A percentile compares a stretch with the other conserved stretches of the same genome.
Evolutionary conservation across 2,797 vertebrate species (phyloP).

Genomic region (Scarus forsteni): DNA sequence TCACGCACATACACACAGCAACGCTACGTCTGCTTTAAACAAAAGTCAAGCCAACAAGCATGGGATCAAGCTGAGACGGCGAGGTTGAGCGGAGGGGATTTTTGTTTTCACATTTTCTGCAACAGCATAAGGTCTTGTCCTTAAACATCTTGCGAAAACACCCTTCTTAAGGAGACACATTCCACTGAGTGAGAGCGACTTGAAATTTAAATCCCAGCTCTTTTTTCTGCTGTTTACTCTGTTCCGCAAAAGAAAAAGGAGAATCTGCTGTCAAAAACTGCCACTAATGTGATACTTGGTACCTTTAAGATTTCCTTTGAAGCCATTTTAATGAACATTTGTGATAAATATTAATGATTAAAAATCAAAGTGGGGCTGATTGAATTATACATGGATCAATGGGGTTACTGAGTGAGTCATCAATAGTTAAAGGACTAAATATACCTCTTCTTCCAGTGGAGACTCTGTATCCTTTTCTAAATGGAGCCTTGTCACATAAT

Average conservation of each 20-base stretch:
- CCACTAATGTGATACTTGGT: conserved; percentile 31
- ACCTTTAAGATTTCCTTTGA: conserved; percentile 55
- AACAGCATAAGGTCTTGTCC: conserved; percentile 11
- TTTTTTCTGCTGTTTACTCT: conserved; percentile 26
- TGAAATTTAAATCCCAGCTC: background rate
- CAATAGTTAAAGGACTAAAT: conserved; percentile 80
- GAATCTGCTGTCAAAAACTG: conserved; percentile 26
- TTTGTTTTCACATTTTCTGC: conserved; percentile 35
- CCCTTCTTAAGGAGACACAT: background rate
- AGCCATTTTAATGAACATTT: conserved; percentile 52
- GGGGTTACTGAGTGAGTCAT: conserved; percentile 73
- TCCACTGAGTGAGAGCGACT: conserved; percentile 17
- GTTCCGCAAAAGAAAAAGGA: conserved; percentile 2
- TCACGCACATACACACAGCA: conserved; percentile 6
- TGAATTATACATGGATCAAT: conserved; percentile 82
- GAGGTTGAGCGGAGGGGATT: conserved; percentile 16
- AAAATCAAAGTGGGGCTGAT: conserved; percentile 72
- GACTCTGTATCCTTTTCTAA: conserved; percentile 58
- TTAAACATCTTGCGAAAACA: conserved; percentile 31
- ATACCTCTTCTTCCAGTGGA: conserved; percentile 60
- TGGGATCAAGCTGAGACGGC: conserved; percentile 37
- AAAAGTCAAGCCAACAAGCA: conserved; percentile 48
- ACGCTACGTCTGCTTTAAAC: conserved; percentile 46
- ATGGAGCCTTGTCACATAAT: conserved; percentile 63
- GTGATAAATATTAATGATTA: conserved; percentile 73